These are phyloP conservation scores for Brachycybe producta DNA, from an alignment of 2,888 invertebrate genomes.

Conservation along the genomic window DNA sequence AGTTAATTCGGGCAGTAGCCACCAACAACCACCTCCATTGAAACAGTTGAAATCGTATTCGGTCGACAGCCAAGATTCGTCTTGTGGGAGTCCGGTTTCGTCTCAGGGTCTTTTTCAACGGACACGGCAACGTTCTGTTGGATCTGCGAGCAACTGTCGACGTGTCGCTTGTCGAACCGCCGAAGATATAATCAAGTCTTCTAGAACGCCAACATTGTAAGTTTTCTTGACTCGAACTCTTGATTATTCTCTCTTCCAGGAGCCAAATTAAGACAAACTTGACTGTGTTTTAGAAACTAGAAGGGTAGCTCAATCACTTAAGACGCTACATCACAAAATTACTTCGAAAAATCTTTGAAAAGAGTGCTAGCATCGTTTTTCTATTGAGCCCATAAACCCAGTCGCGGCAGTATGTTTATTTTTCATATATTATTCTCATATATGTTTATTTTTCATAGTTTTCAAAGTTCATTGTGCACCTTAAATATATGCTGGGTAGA, in stretches of 20 bases:
- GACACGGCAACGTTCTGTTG: conserved; percentile 16
- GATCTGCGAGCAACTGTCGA: conserved; percentile 14
- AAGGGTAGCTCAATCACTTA: too few relatives aligned
- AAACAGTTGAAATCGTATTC: conserved; percentile 20
- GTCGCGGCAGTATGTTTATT: too few relatives aligned
- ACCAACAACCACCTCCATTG: conserved; percentile 17
- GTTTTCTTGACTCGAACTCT: too few relatives aligned
- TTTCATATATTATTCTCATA: background rate
- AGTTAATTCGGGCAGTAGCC: background rate
- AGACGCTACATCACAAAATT: too few relatives aligned
- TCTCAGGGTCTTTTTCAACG: conserved; percentile 10
- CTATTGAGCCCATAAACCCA: too few relatives aligned
- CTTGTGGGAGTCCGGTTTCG: conserved; percentile 6
- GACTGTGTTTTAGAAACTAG: too few relatives aligned
- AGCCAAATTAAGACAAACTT: too few relatives aligned
- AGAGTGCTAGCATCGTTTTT: too few relatives aligned
- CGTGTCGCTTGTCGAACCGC: conserved; percentile 19
- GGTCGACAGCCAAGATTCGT: conserved; percentile 13
- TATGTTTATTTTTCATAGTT: background rate
- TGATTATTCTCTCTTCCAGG: too few relatives aligned
- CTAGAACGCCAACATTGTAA: conserved; percentile 22
- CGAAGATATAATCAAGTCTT: conserved; percentile 22
- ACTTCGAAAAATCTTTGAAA: too few relatives aligned
- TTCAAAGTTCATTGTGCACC: too few relatives aligned
- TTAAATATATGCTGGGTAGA: too few relatives aligned